Evolutionary conservation across 2,888 invertebrate genomes (phyloP).

Genomic region (Leptopterna dolabrata): DNA sequence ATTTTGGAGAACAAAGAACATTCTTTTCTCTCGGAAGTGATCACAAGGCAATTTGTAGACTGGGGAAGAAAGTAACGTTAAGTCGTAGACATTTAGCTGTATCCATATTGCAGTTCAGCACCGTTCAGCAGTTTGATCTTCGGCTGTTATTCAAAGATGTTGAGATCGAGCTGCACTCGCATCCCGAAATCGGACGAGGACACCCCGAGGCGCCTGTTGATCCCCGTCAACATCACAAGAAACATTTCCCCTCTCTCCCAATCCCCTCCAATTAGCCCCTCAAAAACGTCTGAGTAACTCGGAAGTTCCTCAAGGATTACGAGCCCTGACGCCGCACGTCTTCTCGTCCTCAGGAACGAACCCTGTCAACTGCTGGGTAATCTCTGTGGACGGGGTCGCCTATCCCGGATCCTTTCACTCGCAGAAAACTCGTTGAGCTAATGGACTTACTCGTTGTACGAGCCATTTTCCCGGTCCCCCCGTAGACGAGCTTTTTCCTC

Average conservation of each 20-base stretch:
- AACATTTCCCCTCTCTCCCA: neutral
- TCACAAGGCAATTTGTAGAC: too few relatives aligned
- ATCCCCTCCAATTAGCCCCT: neutral
- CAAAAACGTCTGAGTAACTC: neutral
- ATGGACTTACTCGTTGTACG: slow-evolving; percentile 31
- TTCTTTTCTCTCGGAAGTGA: too few relatives aligned
- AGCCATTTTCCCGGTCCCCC: neutral
- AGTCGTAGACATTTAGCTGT: too few relatives aligned
- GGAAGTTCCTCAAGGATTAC: neutral
- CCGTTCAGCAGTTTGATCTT: too few relatives aligned
- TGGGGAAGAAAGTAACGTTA: too few relatives aligned
- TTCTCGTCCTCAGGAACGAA: neutral
- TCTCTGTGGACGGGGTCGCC: slow-evolving; percentile 1
- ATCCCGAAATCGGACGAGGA: too few relatives aligned
- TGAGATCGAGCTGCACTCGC: too few relatives aligned
- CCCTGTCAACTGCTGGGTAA: slow-evolving; percentile 9
- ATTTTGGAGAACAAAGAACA: too few relatives aligned
- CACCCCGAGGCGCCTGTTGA: neutral
- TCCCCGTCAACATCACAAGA: neutral
- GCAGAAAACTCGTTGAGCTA: slow-evolving; percentile 2
- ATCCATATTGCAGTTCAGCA: too few relatives aligned
- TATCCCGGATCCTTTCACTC: neutral
- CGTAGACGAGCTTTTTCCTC: neutral
- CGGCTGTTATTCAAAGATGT: too few relatives aligned
- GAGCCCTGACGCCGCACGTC: neutral